Evolutionary conservation across 2,113 vertebrate genomes (phyloP).

Genomic region (Xenotilapia flavipinnis): DNA sequence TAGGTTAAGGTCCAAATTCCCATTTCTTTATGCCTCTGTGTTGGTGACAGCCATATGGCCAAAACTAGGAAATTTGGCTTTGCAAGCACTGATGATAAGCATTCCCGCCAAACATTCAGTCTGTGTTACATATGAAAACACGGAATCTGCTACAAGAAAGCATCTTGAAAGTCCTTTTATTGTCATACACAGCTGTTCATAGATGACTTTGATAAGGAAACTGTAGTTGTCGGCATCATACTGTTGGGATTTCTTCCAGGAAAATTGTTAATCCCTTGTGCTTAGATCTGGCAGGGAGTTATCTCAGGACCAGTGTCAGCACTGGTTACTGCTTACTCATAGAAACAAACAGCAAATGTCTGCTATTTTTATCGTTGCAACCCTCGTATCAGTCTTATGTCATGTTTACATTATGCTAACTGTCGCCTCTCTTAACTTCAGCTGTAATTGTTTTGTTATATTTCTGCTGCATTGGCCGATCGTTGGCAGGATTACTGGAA

Average conservation of each 20-base stretch:
- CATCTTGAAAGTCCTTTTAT: neutral
- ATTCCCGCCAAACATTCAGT: neutral
- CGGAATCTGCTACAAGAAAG: neutral
- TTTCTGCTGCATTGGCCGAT: neutral
- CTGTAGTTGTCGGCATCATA: neutral
- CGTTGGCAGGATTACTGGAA: fast-evolving
- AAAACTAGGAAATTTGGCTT: neutral
- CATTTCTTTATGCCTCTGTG: neutral
- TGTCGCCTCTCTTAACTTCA: fast-evolving
- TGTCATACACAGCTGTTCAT: neutral
- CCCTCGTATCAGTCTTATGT: neutral
- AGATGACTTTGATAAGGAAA: neutral
- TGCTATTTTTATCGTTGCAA: neutral
- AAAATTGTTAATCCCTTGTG: fast-evolving
- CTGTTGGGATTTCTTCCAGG: fast-evolving
- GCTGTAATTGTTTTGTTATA: neutral
- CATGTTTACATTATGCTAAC: neutral
- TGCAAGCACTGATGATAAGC: neutral
- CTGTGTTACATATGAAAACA: neutral
- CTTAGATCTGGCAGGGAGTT: neutral
- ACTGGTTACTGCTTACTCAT: neutral
- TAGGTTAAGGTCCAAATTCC: neutral
- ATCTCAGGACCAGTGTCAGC: neutral
- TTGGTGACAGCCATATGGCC: neutral
- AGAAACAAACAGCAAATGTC: neutral